Percentiles rank a stretch among this genome's conserved stretches.
phyloP scores from a whole-genome alignment of 2,888 invertebrate genomes.

The Drosophila mimica region DNA sequence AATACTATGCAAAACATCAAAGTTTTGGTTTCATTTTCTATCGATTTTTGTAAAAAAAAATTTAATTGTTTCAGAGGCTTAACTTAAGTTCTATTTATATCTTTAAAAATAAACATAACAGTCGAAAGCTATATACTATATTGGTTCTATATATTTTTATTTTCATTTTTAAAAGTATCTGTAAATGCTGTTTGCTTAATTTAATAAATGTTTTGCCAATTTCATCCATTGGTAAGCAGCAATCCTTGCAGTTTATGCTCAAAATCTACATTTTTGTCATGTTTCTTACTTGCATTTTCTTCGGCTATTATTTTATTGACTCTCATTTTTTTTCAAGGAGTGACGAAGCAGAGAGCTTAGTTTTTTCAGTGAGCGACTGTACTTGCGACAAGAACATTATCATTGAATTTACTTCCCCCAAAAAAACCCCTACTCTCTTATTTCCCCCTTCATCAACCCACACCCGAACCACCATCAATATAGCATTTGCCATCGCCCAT shows the following conservation, averaged over 20 bases:
- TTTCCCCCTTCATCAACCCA: conserved; percentile 1
- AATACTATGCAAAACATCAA: too few relatives aligned
- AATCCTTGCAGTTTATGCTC: not conserved
- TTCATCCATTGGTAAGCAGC: not conserved
- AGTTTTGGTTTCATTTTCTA: not conserved
- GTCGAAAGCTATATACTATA: not conserved
- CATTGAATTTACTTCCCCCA: conserved; percentile 28
- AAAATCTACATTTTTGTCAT: not conserved
- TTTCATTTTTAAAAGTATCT: not conserved
- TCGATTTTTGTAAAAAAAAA: too few relatives aligned
- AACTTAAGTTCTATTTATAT: not conserved
- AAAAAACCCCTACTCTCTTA: not conserved
- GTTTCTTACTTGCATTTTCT: not conserved
- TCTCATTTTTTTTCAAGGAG: conserved; percentile 8
- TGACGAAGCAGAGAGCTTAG: conserved; percentile 35
- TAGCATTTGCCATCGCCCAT: conserved; percentile 18
- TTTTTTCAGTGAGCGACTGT: conserved; percentile 67
- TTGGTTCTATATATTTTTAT: too few relatives aligned
- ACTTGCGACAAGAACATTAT: conserved; percentile 56
- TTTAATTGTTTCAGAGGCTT: not conserved
- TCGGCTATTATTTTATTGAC: not conserved
- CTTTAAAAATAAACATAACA: not conserved
- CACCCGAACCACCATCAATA: conserved; percentile 22
- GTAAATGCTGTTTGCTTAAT: not conserved
- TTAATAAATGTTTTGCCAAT: not conserved